Base-by-base conservation (phyloP, 1,140 invertebrate species). In the Cydia amplana region DNA sequence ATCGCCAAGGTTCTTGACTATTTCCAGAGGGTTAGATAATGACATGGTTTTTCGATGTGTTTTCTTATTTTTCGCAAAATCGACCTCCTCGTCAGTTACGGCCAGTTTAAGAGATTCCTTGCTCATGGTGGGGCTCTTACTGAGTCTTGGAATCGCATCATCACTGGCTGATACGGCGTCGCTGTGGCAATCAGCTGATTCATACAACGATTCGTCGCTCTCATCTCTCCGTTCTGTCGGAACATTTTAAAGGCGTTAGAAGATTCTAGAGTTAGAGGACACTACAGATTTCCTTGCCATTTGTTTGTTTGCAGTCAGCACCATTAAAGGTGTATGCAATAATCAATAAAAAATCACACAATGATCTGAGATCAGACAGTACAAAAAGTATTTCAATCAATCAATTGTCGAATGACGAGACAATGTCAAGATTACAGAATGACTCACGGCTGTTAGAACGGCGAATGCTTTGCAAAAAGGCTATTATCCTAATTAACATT, bases 11-110 rank as follows among this genome's bases (percentile, higher is more conserved):
- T 77, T 92, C 80, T 87, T 91, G 25, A 93, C 92, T 16, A 93
- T 89, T 84, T 93, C 93, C 94, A 94, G 97, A 95, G 74, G 96
- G 93, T 89, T 98, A 95, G 78, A 96, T 94, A 93, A 97, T 95
- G 81, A 97, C 95, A 94, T 98, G 95, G 88, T 96, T 97, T 93
- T 98, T 95, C 94, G 95, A 95, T 93, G 92, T 72, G 88, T 86
- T 74, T 90, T 89, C 74, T 91, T 93, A 7, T 40, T 74, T 77
- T 81, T 92, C 1, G 76, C 80, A 2, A 80, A 70, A 9, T 91
- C 93, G 2, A 91, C 82, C 79, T 93, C 91, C 79, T 93, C 90
- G 73, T 92, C 89, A 10, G 90, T 91, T 32, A 91, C 81, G 3
- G 88, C 89, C 18, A 92, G 75, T 82, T 92, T 90, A 0, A 92